Evolutionary conservation across 2,797 vertebrate genomes (phyloP).

Genomic region (Enteromius paludinosus): DNA sequence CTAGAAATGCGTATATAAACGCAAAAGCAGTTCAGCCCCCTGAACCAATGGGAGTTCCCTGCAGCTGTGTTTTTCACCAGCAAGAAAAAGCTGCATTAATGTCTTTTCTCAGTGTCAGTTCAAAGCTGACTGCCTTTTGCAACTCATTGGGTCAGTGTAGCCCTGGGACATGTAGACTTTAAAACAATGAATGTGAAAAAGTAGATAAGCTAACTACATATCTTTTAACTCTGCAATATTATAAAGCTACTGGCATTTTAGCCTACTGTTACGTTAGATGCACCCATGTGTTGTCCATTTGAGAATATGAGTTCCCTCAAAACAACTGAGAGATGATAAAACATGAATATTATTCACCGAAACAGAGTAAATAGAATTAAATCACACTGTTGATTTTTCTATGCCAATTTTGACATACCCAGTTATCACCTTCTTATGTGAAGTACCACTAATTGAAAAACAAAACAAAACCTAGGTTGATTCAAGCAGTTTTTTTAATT

Average conservation of each 20-base stretch:
- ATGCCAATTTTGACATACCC: not conserved
- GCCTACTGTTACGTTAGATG: not conserved
- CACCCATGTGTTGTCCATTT: not conserved
- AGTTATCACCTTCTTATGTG: not conserved
- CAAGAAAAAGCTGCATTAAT: not conserved
- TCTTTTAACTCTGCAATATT: not conserved
- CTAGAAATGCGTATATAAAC: not conserved
- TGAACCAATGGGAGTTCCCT: not conserved
- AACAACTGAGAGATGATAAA: not conserved
- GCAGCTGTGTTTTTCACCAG: conserved; percentile 7
- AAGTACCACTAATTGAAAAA: not conserved
- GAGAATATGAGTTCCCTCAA: not conserved
- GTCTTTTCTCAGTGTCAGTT: not conserved
- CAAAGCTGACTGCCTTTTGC: not conserved
- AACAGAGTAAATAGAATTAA: no score
- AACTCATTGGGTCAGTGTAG: not conserved
- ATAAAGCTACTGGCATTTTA: not conserved
- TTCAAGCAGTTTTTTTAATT: not conserved
- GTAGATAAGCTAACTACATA: no score
- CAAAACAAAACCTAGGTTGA: not conserved
- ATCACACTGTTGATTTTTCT: not conserved
- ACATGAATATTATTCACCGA: not conserved
- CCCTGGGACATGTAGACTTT: not conserved
- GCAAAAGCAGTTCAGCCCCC: not conserved
- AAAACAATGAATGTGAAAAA: not conserved